Conservation (phyloP, 2,113 vertebrate genomes). For the Verasper variegatus region DNA sequence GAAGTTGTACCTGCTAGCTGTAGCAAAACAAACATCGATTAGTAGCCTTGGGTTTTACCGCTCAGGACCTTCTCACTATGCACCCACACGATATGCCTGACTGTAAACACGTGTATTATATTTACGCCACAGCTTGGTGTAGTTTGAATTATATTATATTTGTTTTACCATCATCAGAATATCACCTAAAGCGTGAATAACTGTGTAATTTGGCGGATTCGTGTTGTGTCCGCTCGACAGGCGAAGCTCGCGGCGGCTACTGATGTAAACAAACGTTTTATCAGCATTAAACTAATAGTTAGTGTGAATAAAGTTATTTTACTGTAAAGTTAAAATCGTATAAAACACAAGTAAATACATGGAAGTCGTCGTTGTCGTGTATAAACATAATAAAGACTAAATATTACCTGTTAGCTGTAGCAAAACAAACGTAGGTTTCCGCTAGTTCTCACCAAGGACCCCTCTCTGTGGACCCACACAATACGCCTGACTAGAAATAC, state of each 20-base stretch:
- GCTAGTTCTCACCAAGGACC: no score
- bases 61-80: slow-evolving; percentile 50
- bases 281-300: no score
- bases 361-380: no score
- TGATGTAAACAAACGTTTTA: not conserved
- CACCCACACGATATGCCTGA: slow-evolving; percentile 46
- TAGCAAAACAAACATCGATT: slow-evolving; percentile 79
- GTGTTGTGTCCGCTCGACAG: not conserved
- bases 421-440: no score
- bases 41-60: slow-evolving; percentile 57
- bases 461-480: no score
- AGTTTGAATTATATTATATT: not conserved
- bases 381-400: no score
- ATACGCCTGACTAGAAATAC: no score
- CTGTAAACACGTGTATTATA: slow-evolving; percentile 25
- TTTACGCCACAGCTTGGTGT: not conserved
- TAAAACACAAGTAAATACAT: no score
- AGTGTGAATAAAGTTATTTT: no score
- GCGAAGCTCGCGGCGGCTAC: not conserved
- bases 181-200: fast-evolving
- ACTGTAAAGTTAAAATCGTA: no score
- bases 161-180: fast-evolving
- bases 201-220: not conserved
- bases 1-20: slow-evolving; percentile 71
- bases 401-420: no score